Conservation (phyloP, 92 coral and sea anemone genomes). For the Siderastrea siderea region DNA sequence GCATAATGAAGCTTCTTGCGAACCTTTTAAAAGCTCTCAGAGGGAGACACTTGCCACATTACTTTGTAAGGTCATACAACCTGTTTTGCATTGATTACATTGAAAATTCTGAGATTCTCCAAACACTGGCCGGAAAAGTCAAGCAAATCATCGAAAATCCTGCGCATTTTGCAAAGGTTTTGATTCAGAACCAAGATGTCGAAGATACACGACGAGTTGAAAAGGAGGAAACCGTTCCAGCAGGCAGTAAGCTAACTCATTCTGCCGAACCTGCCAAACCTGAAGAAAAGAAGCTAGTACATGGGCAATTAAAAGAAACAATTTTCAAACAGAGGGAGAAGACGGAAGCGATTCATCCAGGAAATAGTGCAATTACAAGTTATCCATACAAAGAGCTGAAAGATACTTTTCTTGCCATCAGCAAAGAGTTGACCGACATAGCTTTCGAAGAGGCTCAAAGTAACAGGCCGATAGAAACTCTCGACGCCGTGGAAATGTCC, state of each 20-base stretch:
- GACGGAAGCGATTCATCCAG: background rate
- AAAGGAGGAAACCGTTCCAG: background rate
- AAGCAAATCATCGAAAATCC: conserved; percentile 64
- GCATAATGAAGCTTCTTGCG: no score
- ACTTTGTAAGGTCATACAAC: conserved; percentile 67
- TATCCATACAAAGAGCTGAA: conserved; percentile 21
- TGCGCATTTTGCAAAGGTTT: conserved; percentile 32
- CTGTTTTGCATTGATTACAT: conserved; percentile 53
- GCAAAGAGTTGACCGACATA: background rate
- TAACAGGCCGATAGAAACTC: background rate
- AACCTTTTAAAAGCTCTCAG: conserved; percentile 40
- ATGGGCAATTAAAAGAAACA: background rate
- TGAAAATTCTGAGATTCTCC: conserved; percentile 57
- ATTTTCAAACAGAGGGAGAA: background rate
- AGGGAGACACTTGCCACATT: conserved; percentile 62
- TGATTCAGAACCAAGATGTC: background rate
- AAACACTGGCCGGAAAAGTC: conserved; percentile 52
- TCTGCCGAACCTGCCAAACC: background rate
- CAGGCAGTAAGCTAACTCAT: background rate
- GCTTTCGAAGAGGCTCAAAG: background rate
- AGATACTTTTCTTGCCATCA: background rate
- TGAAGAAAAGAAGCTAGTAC: background rate
- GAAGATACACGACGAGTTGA: background rate
- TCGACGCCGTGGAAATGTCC: background rate
- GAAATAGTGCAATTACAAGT: background rate